phyloP scores from a whole-genome alignment of 2,113 vertebrate genomes.

The Aldabrachelys gigantea region DNA sequence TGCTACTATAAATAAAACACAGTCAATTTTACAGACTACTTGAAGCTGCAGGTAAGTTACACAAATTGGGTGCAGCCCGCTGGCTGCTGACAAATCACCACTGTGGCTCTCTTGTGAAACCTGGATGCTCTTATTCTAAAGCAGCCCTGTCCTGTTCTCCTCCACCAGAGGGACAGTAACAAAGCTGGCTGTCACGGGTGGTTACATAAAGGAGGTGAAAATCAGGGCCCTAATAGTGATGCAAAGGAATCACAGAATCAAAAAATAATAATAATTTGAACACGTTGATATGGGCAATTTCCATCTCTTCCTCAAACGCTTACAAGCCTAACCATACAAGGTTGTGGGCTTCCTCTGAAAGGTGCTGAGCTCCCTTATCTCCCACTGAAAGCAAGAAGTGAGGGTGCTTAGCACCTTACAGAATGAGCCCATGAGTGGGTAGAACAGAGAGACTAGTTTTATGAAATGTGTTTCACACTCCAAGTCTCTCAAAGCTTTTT shows the following conservation, averaged over 20 bases:
- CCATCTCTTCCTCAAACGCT: neutral
- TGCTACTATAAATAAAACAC: neutral
- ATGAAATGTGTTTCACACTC: neutral
- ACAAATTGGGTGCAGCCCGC: neutral
- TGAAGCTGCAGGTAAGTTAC: neutral
- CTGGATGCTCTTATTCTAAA: neutral
- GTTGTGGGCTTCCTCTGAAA: neutral
- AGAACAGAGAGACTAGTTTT: neutral
- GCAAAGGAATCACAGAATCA: neutral
- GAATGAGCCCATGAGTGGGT: neutral
- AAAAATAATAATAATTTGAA: neutral
- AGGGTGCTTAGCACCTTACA: neutral
- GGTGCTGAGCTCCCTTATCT: neutral
- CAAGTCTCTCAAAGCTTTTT: neutral
- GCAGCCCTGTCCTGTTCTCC: neutral
- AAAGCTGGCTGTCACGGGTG: neutral
- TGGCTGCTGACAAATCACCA: neutral
- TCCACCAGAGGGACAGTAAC: neutral
- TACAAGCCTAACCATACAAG: fast-evolving
- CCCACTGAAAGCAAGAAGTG: neutral
- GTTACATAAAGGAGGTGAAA: neutral
- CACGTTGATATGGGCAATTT: fast-evolving
- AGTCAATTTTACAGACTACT: neutral
- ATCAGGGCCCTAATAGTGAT: neutral
- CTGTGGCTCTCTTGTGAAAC: neutral